Percentiles rank a stretch among this genome's conserved stretches.
Conservation (phyloP, 2,888 invertebrate species). For the Xestoiulus laeticollis region DNA sequence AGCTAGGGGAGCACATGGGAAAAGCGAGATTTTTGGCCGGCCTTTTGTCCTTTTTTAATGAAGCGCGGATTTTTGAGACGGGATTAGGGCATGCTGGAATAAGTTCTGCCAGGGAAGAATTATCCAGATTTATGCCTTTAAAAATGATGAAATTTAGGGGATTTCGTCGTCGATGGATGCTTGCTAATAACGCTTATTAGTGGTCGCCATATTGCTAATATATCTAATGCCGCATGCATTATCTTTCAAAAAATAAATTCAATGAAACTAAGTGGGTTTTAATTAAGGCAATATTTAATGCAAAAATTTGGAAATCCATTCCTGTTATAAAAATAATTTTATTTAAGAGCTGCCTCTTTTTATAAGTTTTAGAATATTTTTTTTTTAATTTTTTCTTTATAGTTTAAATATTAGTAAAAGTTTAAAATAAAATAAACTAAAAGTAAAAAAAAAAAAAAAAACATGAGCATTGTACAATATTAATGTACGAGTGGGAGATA, state of each 20-base stretch:
- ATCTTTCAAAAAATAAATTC: neutral
- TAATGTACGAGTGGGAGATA: too few species aligned
- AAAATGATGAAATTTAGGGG: neutral
- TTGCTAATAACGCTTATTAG: neutral
- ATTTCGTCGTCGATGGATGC: neutral
- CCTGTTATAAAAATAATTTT: too few species aligned
- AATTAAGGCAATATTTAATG: too few species aligned
- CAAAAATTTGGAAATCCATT: too few species aligned
- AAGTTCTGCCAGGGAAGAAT: neutral
- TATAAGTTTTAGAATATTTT: too few species aligned
- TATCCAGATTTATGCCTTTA: constrained; percentile 17
- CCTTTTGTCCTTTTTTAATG: constrained; percentile 23
- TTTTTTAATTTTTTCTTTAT: too few species aligned
- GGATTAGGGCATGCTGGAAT: constrained; percentile 5
- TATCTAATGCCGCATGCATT: neutral
- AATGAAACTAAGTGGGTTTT: neutral
- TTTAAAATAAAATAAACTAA: too few species aligned
- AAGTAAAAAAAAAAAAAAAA: too few species aligned
- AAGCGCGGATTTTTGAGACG: constrained; percentile 17
- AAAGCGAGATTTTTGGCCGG: neutral
- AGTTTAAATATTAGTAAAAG: too few species aligned
- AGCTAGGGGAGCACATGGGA: neutral
- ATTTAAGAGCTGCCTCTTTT: too few species aligned
- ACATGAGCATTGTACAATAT: too few species aligned
- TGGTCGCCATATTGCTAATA: neutral